phyloP scores from a whole-genome alignment of 1,140 invertebrate genomes.

The Carposina sasakii region DNA sequence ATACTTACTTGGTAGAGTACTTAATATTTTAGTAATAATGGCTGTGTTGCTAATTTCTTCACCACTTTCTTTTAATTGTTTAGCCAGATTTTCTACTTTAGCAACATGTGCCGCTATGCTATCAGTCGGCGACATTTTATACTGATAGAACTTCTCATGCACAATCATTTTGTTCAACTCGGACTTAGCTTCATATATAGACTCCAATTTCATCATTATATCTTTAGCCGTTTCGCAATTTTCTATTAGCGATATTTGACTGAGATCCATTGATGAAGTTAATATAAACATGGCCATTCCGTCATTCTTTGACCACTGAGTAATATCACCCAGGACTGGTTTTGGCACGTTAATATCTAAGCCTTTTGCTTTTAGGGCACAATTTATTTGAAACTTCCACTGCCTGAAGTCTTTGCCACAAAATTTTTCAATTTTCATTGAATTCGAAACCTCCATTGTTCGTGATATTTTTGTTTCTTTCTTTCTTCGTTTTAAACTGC shows the following conservation, averaged over 20 bases:
- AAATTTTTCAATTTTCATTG: constrained; percentile 29
- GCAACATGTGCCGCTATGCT: constrained; percentile 31
- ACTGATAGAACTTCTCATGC: constrained; percentile 32
- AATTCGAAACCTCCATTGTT: not conserved
- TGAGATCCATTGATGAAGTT: constrained; percentile 6
- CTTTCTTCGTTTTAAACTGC: no score
- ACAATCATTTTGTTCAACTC: constrained; percentile 33
- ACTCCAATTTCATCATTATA: constrained; percentile 29
- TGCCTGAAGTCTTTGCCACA: constrained; percentile 32
- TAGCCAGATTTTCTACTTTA: constrained; percentile 31
- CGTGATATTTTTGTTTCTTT: no score
- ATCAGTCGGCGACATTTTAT: constrained; percentile 28
- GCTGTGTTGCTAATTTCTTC: constrained; percentile 31
- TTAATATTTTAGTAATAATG: constrained; percentile 27
- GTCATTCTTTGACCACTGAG: constrained; percentile 7
- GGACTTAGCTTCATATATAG: constrained; percentile 31
- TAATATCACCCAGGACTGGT: no score
- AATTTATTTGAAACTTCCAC: no score
- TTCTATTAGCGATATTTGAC: constrained; percentile 5
- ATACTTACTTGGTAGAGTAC: constrained; percentile 23
- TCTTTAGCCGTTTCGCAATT: constrained; percentile 10
- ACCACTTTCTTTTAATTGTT: constrained; percentile 28
- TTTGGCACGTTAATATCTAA: constrained; percentile 11
- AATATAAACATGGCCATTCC: constrained; percentile 9
- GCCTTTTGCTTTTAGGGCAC: constrained; percentile 27